Base-by-base conservation (phyloP, 2,113 vertebrate genomes). In the Rhynchomys soricoides region DNA sequence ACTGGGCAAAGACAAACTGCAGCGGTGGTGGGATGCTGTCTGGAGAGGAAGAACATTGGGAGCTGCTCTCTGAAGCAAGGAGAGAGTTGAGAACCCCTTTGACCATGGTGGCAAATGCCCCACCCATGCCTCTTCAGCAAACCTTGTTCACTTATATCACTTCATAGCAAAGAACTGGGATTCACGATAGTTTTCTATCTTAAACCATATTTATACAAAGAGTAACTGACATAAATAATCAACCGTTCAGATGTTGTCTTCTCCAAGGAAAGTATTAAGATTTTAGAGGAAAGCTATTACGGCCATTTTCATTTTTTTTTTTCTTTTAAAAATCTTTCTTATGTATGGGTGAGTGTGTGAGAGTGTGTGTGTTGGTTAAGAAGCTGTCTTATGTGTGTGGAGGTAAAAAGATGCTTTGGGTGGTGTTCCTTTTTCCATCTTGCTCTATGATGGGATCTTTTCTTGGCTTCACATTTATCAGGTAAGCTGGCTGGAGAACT, bases 51-150 rank as follows among this genome's bases (percentile, higher is more conserved):
- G 59, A 64, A 26, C 34, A 12, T 37, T 81, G 48, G 45, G 17
- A 62, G 52, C 0, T 0, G 70, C 26, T 92, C 93, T 90, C 87
- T 29, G 87, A 94, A 92, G 83, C 93, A 70, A 91, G 52, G 88
- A 81, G 64, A 2, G 48, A 43, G 19, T 48, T 43, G 7, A 50
- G 1, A 93, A 89, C 59, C n/a, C 0, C 12, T 88, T 83, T 93
- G 96, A 34, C 79, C 75, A 93, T 71, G 81, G 59, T 95, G 88
- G 48, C 3, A 97, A 97, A 96, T 97, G 95, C 88, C 24, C 62
- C 70, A 79, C 5, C 70, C 31, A 15, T n/a, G 71, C 70, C n/a
- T 45, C 88, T 70, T 81, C 48, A 91, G 90, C 71, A 95, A 55
- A 15, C 34, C 22, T 85, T 87, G 50, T 74, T 88, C n/a, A 43